Evolutionary conservation across 2,888 invertebrate genomes (phyloP).

Genomic region (Oligia strigilis): DNA sequence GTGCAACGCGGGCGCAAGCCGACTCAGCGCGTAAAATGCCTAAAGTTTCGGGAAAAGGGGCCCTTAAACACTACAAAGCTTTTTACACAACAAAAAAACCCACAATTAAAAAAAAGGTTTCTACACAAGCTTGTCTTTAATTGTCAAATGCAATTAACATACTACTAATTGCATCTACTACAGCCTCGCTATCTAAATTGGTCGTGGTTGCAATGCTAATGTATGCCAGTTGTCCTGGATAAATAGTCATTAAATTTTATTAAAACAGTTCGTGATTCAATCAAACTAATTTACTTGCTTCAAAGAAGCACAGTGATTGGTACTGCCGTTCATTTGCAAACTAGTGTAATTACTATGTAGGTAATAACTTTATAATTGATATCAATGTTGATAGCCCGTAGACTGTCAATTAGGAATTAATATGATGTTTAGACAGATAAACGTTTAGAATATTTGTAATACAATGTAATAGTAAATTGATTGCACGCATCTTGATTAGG

Average conservation of each 20-base stretch:
- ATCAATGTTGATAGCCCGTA: neutral
- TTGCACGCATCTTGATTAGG: neutral
- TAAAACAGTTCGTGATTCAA: slow-evolving; percentile 49
- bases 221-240: slow-evolving; percentile 42
- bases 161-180: slow-evolving; percentile 19
- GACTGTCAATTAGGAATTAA: slow-evolving; percentile 18
- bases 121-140: slow-evolving; percentile 5
- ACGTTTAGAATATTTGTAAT: neutral
- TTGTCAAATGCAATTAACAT: slow-evolving; percentile 15
- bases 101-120: neutral
- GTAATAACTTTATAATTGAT: slow-evolving; percentile 26
- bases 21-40: too few species aligned
- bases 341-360: slow-evolving; percentile 32
- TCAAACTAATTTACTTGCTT: slow-evolving; percentile 41
- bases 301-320: slow-evolving; percentile 36
- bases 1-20: too few species aligned
- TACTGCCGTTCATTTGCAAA: slow-evolving; percentile 20
- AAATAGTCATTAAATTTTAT: slow-evolving; percentile 38
- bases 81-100: neutral
- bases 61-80: neutral
- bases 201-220: slow-evolving; percentile 30
- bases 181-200: slow-evolving; percentile 18
- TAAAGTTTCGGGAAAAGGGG: too few species aligned
- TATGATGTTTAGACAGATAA: slow-evolving; percentile 19
- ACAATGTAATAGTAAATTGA: slow-evolving; percentile 1